These are phyloP conservation scores for Goniozus legneri DNA, from an alignment of 1,140 invertebrate genomes.

Conservation along the genomic window DNA sequence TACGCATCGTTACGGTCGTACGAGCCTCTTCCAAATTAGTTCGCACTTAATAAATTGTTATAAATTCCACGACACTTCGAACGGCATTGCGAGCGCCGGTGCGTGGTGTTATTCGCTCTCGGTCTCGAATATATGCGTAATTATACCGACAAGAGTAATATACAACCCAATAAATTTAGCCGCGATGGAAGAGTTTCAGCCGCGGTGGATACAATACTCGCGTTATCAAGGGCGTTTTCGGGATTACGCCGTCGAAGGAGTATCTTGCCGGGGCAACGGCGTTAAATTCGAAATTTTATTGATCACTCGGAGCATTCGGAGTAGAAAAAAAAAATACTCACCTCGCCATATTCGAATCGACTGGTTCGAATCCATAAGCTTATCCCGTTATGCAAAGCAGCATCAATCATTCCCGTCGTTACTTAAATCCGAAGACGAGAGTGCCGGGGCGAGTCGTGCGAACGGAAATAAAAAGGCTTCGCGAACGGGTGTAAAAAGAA, in stretches of 20 bases:
- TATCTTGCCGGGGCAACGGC: no score
- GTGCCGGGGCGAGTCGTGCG: not conserved
- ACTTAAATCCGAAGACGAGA: not conserved
- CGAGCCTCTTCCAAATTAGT: not conserved
- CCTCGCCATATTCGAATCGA: no score
- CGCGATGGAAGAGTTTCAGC: not conserved
- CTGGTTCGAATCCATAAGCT: not conserved
- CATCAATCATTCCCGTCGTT: not conserved
- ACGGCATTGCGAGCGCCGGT: slow-evolving; percentile 8
- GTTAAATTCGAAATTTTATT: no score
- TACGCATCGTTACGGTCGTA: no score
- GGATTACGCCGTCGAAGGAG: no score
- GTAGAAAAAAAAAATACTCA: no score
- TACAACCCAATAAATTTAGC: slow-evolving; percentile 10
- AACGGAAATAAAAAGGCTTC: not conserved
- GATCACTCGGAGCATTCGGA: no score
- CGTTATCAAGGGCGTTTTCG: no score
- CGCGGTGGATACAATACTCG: no score
- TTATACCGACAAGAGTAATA: slow-evolving; percentile 20
- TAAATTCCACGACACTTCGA: slow-evolving; percentile 1
- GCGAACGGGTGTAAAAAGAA: not conserved
- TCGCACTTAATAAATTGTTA: slow-evolving; percentile 17
- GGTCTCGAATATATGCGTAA: slow-evolving; percentile 8
- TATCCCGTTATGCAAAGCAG: not conserved
- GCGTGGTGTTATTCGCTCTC: slow-evolving; percentile 15